Evolutionary conservation across 2,113 vertebrate genomes (phyloP), one percentile per base, ranked within the genome.

Genomic region (Aegotheles bennettii): DNA sequence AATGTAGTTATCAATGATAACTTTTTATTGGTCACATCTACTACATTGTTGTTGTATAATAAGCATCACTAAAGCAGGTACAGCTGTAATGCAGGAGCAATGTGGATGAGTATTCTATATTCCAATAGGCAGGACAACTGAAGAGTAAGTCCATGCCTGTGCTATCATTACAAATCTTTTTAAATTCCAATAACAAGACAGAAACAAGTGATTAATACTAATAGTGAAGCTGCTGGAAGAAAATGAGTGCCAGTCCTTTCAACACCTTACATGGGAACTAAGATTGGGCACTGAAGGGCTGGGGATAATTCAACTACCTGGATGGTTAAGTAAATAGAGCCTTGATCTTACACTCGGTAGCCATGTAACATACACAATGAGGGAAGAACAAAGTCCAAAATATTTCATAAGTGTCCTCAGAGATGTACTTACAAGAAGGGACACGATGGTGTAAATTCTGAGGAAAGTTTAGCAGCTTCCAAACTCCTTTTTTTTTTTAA

Each of bases 101-200:
- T 1, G 0, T 13, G 28, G 21, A 64, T 42, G 17, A 4, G 3
- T 56, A 42, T 11, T 63, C n/a, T 10, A 19, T 2, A 69, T 7
- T 9, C 63, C 59, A 61, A 53, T 5, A 71, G 40, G 42, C 14
- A 56, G 13, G 19, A 2, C 20, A 83, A 57, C 19, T 40, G 11
- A 84, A 80, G 21, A 93, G 7, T 18, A 60, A 73, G 12, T 35
- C 42, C 38, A 13, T 16, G 29, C 11, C 48, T 59, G 11, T 38
- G 21, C 40, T 87, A 9, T 16, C 1, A 0, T 35, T 60, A 65
- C 10, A 64, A 4, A 68, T 11, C 11, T 16, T 84, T 89, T 71
- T n/a, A 56, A 48, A 64, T 40, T 42, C 6, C n/a, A 45, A 9
- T 47, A 48, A 40, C 1, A 56, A 70, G 51, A 81, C 16, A 82